Conservation (phyloP, 2,797 vertebrate species). For the Otolemur crassicaudatus region DNA sequence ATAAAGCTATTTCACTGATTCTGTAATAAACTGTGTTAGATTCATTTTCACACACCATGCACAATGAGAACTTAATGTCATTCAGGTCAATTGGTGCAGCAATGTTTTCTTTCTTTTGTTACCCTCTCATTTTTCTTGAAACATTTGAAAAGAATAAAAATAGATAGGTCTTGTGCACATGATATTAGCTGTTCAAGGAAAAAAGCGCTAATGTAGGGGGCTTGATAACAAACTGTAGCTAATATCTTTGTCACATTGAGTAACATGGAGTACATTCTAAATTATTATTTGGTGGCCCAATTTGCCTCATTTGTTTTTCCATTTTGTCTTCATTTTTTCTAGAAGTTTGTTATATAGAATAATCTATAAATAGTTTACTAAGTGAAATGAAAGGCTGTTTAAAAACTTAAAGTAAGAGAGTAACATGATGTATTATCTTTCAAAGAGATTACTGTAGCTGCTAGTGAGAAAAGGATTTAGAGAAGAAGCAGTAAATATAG, state of each 20-base stretch:
- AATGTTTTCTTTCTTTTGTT: neutral
- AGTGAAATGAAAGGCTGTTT: neutral
- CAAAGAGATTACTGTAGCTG: neutral
- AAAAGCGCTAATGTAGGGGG: neutral
- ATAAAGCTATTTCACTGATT: slow-evolving; percentile 13
- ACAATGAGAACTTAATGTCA: slow-evolving; percentile 34
- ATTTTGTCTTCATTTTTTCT: neutral
- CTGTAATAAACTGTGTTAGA: slow-evolving; percentile 68
- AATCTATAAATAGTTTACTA: neutral
- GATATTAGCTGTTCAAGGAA: neutral
- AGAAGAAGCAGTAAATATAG: rapidly evolving
- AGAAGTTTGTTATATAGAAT: neutral
- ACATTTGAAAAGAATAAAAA: neutral
- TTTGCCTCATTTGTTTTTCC: neutral
- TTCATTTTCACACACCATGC: slow-evolving; percentile 62
- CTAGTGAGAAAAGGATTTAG: neutral
- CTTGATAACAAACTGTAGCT: neutral
- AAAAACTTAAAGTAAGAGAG: neutral
- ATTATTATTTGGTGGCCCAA: neutral
- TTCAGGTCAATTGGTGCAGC: neutral
- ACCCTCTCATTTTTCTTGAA: rapidly evolving
- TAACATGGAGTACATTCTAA: neutral
- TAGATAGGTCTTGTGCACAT: neutral
- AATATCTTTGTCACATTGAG: neutral
- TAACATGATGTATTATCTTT: neutral